A percentile compares a stretch with the other conserved stretches of the same genome.
These are phyloP conservation scores for Hirtodrosophila confusa DNA, from an alignment of 2,888 invertebrate species.

Conservation along the genomic window DNA sequence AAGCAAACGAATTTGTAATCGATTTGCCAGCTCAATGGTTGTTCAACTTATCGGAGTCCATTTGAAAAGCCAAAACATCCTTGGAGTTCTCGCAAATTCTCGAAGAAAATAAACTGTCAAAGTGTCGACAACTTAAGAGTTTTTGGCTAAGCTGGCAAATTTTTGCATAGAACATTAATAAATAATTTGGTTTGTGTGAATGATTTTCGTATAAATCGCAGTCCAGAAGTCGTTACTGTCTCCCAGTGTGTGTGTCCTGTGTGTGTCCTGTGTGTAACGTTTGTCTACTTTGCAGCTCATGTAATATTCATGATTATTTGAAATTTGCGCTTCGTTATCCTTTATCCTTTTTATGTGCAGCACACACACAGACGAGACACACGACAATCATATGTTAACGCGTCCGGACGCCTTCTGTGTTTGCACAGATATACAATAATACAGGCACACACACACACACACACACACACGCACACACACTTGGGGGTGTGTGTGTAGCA, in stretches of 20 bases:
- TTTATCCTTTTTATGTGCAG: conserved; percentile 70
- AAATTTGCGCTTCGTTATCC: conserved; percentile 80
- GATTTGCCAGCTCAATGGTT: conserved; percentile 41
- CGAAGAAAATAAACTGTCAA: conserved; percentile 50
- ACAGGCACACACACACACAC: conserved; percentile 5
- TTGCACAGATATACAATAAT: conserved; percentile 61
- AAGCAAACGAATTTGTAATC: conserved; percentile 38
- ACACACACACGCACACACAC: conserved; percentile 17
- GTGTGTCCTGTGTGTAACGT: conserved; percentile 53
- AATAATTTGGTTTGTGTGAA: conserved; percentile 75
- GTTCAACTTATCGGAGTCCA: conserved; percentile 28
- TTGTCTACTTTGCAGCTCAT: conserved; percentile 77
- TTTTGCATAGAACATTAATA: conserved; percentile 71
- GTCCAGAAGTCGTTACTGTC: conserved; percentile 35
- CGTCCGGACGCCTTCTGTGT: conserved; percentile 69
- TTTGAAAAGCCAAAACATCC: conserved; percentile 12
- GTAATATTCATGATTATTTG: conserved; percentile 81
- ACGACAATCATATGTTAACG: conserved; percentile 80
- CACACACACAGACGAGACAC: conserved; percentile 40
- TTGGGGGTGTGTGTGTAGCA: conserved; percentile 5
- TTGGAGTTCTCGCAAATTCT: background rate
- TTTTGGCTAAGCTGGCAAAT: conserved; percentile 26
- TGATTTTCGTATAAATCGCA: conserved; percentile 71
- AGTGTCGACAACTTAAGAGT: conserved; percentile 36
- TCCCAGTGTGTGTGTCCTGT: background rate